phyloP scores from a whole-genome alignment of 2,888 invertebrate species.

The Germaria angustata region DNA sequence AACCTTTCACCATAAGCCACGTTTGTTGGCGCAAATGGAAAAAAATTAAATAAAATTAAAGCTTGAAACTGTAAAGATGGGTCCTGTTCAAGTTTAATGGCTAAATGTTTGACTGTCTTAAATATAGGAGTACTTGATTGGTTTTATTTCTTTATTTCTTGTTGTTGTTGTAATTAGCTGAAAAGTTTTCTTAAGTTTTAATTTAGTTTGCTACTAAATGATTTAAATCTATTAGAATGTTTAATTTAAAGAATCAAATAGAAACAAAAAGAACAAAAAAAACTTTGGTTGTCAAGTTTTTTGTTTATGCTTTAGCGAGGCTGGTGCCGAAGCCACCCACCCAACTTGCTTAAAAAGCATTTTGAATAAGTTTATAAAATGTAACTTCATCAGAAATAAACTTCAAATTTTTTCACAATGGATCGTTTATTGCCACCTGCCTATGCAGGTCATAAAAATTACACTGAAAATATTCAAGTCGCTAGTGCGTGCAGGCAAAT shows the following conservation, averaged over 20 bases:
- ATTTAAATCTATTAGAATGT: constrained; percentile 20
- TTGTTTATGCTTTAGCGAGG: neutral
- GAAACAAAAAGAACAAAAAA: neutral
- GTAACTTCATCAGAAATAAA: too few relatives aligned
- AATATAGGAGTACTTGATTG: constrained; percentile 7
- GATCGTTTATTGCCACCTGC: too few relatives aligned
- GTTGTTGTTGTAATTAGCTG: neutral
- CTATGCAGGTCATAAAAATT: too few relatives aligned
- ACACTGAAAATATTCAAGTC: too few relatives aligned
- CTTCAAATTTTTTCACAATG: too few relatives aligned
- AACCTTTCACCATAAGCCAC: constrained; percentile 51
- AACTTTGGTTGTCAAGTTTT: neutral
- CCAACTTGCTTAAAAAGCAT: neutral
- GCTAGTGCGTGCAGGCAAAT: too few relatives aligned
- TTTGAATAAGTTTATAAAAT: too few relatives aligned
- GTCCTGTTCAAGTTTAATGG: constrained; percentile 20
- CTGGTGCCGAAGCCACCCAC: neutral
- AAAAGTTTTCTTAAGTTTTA: neutral
- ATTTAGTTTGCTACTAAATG: constrained; percentile 20
- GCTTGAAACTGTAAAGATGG: constrained; percentile 27
- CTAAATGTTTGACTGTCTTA: neutral
- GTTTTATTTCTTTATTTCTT: neutral
- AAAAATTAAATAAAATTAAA: constrained; percentile 35
- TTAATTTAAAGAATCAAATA: neutral
- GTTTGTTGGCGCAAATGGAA: neutral